Conservation (phyloP, 2,797 vertebrate genomes). For the Malacoraja senta region DNA sequence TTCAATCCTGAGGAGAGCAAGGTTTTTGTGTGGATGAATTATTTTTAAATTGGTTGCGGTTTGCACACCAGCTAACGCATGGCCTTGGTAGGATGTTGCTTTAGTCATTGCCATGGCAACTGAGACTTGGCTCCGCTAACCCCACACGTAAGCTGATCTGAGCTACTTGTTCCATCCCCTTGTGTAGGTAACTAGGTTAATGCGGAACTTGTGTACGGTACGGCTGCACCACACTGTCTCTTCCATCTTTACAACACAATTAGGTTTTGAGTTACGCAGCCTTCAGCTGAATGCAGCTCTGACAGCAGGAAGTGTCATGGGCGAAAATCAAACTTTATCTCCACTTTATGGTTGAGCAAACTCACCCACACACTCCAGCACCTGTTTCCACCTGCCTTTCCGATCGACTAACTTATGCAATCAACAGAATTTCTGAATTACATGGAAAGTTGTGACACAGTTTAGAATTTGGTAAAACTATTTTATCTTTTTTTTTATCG, state of each 20-base stretch:
- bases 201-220: background rate
- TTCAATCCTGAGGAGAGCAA: too few relatives aligned
- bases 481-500: background rate
- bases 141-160: background rate
- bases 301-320: background rate
- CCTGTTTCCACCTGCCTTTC: background rate
- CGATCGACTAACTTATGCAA: background rate
- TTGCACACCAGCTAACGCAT: too few relatives aligned
- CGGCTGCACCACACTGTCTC: background rate
- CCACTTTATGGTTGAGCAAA: background rate
- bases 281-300: background rate
- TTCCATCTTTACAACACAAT: background rate
- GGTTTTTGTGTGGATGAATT: too few relatives aligned
- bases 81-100: too few relatives aligned
- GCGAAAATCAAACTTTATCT: constrained; percentile 3
- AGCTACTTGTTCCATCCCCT: background rate
- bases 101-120: too few relatives aligned
- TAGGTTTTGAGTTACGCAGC: background rate
- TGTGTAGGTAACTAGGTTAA: background rate
- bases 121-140: too few relatives aligned
- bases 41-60: too few relatives aligned
- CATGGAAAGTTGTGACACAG: background rate
- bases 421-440: background rate
- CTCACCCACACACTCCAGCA: background rate
- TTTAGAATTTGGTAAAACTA: background rate